Conservation (phyloP, 2,888 invertebrate species). For the Drosophila neonasuta region DNA sequence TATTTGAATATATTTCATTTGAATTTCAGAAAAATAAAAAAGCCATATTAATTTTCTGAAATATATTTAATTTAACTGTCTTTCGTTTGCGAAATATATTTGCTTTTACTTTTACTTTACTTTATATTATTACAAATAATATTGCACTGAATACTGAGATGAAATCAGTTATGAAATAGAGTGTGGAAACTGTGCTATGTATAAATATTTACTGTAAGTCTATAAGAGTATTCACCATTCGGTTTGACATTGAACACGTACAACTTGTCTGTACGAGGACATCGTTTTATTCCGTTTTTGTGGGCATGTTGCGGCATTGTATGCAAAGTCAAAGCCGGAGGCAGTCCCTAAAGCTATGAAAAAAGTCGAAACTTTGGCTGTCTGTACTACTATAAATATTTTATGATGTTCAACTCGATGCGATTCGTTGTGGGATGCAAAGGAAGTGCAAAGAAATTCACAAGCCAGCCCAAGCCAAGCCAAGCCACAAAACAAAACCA, state of each 20-base stretch:
- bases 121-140: too few species aligned
- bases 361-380: constrained; percentile 21
- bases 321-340: constrained; percentile 7
- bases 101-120: too few species aligned
- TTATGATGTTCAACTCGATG: constrained; percentile 36
- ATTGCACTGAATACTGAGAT: too few species aligned
- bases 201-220: too few species aligned
- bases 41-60: too few species aligned
- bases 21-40: too few species aligned
- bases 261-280: not conserved
- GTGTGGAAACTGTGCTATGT: too few species aligned
- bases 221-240: constrained; percentile 12
- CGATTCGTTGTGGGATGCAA: not conserved
- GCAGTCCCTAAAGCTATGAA: constrained; percentile 13
- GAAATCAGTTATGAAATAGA: too few species aligned
- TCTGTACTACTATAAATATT: constrained; percentile 45
- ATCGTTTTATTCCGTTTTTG: constrained; percentile 4
- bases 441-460: constrained; percentile 25
- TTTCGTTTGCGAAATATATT: too few species aligned
- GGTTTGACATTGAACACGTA: too few species aligned
- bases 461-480: constrained; percentile 21
- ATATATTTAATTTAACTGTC: too few species aligned
- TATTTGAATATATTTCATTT: too few species aligned
- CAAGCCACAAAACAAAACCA: constrained; percentile 22
- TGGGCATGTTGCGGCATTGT: constrained; percentile 11